A percentile compares a stretch with the other conserved stretches of the same genome.
Evolutionary conservation across 2,797 vertebrate species (phyloP).

Genomic region (Enteromius thamalakanensis): DNA sequence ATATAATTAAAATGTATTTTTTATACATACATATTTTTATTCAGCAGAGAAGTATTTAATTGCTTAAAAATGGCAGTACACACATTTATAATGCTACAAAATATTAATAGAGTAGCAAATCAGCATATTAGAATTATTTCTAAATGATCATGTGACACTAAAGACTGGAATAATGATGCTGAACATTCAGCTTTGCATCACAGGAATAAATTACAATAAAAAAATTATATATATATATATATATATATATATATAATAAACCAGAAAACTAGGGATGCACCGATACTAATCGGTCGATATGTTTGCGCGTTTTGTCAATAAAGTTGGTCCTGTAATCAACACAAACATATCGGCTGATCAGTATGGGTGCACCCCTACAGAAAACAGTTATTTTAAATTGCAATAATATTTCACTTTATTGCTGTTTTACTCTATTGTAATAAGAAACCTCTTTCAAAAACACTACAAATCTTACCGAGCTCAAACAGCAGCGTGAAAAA

Average conservation of each 20-base stretch:
- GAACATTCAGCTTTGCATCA: not conserved
- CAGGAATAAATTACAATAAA: not conserved
- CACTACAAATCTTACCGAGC: not conserved
- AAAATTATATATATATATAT: too few relatives aligned
- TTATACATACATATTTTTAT: too few relatives aligned
- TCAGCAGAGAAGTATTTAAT: not conserved
- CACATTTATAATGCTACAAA: not conserved
- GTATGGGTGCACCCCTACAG: too few relatives aligned
- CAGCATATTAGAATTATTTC: not conserved
- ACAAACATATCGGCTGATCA: too few relatives aligned
- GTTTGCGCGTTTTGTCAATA: too few relatives aligned
- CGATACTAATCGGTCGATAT: too few relatives aligned
- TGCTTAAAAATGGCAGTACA: not conserved
- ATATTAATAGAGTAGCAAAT: not conserved
- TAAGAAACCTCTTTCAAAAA: not conserved
- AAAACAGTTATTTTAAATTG: not conserved
- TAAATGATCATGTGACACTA: slow-evolving; percentile 7
- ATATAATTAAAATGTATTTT: not conserved
- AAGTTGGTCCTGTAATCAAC: too few relatives aligned
- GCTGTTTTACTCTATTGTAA: not conserved
- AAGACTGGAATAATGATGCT: not conserved
- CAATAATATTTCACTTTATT: not conserved
- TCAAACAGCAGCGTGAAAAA: not conserved
- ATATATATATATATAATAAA: too few relatives aligned
- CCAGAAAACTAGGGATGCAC: too few relatives aligned